Evolutionary conservation across 2,888 invertebrate genomes (phyloP).

Genomic region (Orgyia antiqua): DNA sequence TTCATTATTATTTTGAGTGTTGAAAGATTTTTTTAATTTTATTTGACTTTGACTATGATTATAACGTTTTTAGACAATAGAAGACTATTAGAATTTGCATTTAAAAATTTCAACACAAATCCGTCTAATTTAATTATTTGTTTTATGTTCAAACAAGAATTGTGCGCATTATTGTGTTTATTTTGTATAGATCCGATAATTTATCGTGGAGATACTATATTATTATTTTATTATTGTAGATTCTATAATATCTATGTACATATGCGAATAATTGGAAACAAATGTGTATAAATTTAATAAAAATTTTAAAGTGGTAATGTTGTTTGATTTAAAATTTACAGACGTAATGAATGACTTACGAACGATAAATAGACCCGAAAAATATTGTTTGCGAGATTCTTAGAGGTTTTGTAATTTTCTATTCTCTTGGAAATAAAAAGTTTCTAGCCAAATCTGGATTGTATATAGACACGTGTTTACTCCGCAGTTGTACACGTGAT

Average conservation of each 20-base stretch:
- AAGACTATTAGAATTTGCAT: slow-evolving; percentile 3
- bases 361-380: no score
- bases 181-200: slow-evolving; percentile 10
- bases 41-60: slow-evolving; percentile 5
- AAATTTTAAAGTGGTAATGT: slow-evolving; percentile 23
- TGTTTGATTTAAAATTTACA: background rate
- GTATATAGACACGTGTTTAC: no score
- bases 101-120: slow-evolving; percentile 7
- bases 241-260: slow-evolving; percentile 59
- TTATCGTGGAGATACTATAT: slow-evolving; percentile 15
- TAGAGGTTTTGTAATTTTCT: no score
- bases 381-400: no score
- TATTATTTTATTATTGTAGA: slow-evolving; percentile 62
- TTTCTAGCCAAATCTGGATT: no score
- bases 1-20: slow-evolving; percentile 18
- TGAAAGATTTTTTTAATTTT: slow-evolving; percentile 11
- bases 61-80: slow-evolving; percentile 1
- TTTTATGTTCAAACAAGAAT: slow-evolving; percentile 3
- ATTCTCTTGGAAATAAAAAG: no score
- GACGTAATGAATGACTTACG: no score
- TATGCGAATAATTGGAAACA: slow-evolving; percentile 48
- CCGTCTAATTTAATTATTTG: slow-evolving; percentile 3
- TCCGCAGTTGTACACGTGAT: no score
- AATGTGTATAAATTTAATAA: slow-evolving; percentile 67
- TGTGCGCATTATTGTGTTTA: background rate